Conservation (phyloP, 2,888 invertebrate species). For the Agonopterix arenella region DNA sequence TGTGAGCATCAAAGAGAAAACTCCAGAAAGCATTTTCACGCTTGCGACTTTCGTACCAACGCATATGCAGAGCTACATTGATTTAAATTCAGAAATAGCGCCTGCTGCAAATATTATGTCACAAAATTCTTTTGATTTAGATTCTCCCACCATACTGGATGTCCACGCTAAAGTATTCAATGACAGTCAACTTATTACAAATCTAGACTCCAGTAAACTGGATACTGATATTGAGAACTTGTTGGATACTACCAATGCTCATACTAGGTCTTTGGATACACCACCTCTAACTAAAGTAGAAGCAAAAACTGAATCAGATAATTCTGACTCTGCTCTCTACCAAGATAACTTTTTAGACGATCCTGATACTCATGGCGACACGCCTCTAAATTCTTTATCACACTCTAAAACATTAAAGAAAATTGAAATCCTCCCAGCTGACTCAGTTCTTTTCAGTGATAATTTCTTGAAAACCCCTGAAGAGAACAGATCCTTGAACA, state of each 20-base stretch:
- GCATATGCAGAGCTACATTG: constrained; percentile 80
- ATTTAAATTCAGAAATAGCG: constrained; percentile 48
- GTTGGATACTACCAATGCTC: constrained; percentile 26
- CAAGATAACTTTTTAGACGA: not conserved
- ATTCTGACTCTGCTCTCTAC: constrained; percentile 40
- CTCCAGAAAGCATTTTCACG: constrained; percentile 72
- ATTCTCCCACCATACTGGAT: constrained; percentile 56
- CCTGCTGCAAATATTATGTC: constrained; percentile 55
- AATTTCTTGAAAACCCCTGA: constrained; percentile 27
- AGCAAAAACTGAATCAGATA: constrained; percentile 63
- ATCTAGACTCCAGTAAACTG: constrained; percentile 40
- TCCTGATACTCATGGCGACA: not conserved
- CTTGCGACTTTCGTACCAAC: constrained; percentile 78
- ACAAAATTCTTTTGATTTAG: constrained; percentile 50
- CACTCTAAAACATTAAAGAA: not conserved
- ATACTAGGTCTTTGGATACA: constrained; percentile 55
- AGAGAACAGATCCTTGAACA: constrained; percentile 34
- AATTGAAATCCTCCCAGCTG: constrained; percentile 20
- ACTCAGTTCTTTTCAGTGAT: constrained; percentile 37
- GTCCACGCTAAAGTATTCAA: constrained; percentile 62
- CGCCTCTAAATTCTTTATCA: not conserved
- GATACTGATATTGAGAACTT: constrained; percentile 32
- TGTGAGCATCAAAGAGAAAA: constrained; percentile 78
- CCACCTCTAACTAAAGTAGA: constrained; percentile 58
- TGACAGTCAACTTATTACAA: constrained; percentile 60